Conservation (phyloP, 2,888 invertebrate genomes). For the Hyles lineata region DNA sequence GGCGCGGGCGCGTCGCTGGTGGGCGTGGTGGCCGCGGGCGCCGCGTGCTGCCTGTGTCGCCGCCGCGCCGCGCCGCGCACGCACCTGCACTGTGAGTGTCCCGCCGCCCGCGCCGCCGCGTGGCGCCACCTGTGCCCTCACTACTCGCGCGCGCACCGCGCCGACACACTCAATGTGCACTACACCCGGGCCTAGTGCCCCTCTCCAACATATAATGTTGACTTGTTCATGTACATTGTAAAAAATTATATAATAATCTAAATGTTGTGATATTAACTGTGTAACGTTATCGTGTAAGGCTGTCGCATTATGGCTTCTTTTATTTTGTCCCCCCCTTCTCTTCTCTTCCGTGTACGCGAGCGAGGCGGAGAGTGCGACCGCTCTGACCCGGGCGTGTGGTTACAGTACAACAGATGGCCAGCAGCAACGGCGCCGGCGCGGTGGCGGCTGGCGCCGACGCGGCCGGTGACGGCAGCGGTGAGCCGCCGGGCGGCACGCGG, state of each 20-base stretch:
- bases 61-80: conserved; percentile 82
- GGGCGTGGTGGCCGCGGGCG: conserved; percentile 88
- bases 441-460: conserved; percentile 85
- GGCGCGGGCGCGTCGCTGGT: conserved; percentile 89
- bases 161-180: neutral
- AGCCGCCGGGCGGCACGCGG: conserved; percentile 78
- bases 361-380: neutral
- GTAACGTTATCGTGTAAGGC: neutral
- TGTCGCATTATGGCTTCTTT: neutral
- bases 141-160: neutral
- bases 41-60: conserved; percentile 91
- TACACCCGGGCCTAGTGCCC: neutral
- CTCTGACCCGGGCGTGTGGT: conserved; percentile 41
- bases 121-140: neutral
- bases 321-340: neutral
- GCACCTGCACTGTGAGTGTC: conserved; percentile 72
- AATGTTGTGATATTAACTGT: conserved; percentile 14
- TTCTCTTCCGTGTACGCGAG: neutral
- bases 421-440: conserved; percentile 84
- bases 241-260: neutral
- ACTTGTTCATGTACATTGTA: neutral
- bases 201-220: neutral
- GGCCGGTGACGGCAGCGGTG: conserved; percentile 79
- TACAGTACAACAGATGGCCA: conserved; percentile 91
- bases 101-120: neutral